These are phyloP conservation scores for Pseudomugil gertrudae DNA, from an alignment of 2,797 vertebrate species.

Conservation along the genomic window DNA sequence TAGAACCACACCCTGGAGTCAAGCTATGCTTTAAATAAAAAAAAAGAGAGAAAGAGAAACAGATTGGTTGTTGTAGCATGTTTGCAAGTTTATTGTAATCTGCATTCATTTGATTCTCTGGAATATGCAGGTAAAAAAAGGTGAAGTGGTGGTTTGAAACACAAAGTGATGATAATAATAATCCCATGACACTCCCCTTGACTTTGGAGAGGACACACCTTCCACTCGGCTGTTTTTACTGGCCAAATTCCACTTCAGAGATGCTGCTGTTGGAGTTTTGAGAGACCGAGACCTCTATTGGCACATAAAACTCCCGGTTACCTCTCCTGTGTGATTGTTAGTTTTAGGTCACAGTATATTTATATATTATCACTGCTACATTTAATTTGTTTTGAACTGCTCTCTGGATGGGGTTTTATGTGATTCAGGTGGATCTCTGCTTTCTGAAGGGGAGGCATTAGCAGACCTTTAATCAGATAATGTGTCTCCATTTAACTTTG, in stretches of 20 bases:
- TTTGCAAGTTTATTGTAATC: slow-evolving; percentile 48
- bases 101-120: slow-evolving; percentile 29
- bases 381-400: slow-evolving; percentile 27
- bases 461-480: slow-evolving; percentile 34
- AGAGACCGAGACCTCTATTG: slow-evolving; percentile 50
- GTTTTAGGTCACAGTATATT: slow-evolving; percentile 34
- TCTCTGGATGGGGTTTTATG: background rate
- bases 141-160: slow-evolving; percentile 38
- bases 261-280: slow-evolving; percentile 49
- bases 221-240: slow-evolving; percentile 50
- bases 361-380: slow-evolving; percentile 30
- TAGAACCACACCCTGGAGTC: slow-evolving; percentile 70
- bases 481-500: slow-evolving; percentile 40
- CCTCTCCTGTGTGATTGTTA: slow-evolving; percentile 39
- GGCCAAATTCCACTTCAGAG: slow-evolving; percentile 53
- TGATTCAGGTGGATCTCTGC: slow-evolving; percentile 14
- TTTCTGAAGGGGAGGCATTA: slow-evolving; percentile 29
- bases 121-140: background rate
- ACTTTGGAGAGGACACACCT: slow-evolving; percentile 48
- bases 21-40: slow-evolving; percentile 51
- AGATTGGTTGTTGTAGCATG: slow-evolving; percentile 50
- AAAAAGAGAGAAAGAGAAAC: slow-evolving; percentile 39
- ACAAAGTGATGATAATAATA: too few relatives aligned
- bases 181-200: slow-evolving; percentile 26
- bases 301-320: slow-evolving; percentile 21